Percentiles rank a stretch among this genome's conserved stretches.
Conservation (phyloP, 1,140 invertebrate genomes). For the Macrostomum lignano region DNA sequence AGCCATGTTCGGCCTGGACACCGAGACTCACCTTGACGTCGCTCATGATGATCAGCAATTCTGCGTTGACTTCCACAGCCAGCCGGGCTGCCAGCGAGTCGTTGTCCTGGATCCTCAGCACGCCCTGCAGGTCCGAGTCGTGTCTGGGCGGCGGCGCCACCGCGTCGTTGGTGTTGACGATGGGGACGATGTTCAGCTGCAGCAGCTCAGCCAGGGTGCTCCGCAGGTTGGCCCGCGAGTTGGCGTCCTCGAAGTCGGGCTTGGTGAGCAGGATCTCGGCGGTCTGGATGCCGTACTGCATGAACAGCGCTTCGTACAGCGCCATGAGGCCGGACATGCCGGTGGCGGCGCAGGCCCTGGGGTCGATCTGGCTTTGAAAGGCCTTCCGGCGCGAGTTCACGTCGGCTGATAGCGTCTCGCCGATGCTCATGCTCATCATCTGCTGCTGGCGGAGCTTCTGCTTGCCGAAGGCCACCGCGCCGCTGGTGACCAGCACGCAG, state of each 20-base stretch:
- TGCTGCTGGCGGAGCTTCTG: constrained; percentile 89
- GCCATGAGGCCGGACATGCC: constrained; percentile 94
- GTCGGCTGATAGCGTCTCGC: constrained; percentile 52
- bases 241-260: constrained; percentile 82
- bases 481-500: constrained; percentile 88
- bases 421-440: constrained; percentile 79
- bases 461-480: constrained; percentile 88
- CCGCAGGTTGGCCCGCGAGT: constrained; percentile 64
- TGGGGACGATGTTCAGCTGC: constrained; percentile 85
- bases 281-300: constrained; percentile 86
- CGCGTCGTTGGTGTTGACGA: constrained; percentile 95
- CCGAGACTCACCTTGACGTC: constrained; percentile 95
- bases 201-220: constrained; percentile 72
- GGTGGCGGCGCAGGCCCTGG: constrained; percentile 64
- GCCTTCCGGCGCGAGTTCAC: constrained; percentile 4
- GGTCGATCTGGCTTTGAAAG: constrained; percentile 10
- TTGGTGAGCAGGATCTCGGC: constrained; percentile 93
- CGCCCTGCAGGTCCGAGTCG: constrained; percentile 39
- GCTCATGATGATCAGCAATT: constrained; percentile 81
- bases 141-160: constrained; percentile 61
- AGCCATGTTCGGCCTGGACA: too few relatives aligned
- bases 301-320: constrained; percentile 92
- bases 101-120: constrained; percentile 73
- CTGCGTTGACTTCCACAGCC: constrained; percentile 66
- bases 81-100: constrained; percentile 80